Evolutionary conservation across 2,888 invertebrate species (phyloP).

Genomic region (Chalcosyrphus nemorum): DNA sequence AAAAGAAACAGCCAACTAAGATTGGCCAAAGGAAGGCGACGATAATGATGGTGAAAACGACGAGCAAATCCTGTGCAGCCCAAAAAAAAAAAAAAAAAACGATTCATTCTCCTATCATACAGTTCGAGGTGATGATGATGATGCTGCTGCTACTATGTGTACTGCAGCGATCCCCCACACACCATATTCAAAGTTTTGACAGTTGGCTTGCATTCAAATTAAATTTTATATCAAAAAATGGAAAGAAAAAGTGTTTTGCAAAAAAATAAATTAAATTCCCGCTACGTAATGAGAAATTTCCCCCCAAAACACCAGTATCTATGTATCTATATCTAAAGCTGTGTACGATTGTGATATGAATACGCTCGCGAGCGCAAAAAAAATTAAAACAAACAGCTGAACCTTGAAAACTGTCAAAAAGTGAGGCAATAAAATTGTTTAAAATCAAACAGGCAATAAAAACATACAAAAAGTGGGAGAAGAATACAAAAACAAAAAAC

Average conservation of each 20-base stretch:
- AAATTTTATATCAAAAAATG: constrained; percentile 40
- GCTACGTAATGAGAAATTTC: constrained; percentile 31
- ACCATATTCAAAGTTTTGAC: constrained; percentile 60
- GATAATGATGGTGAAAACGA: constrained; percentile 67
- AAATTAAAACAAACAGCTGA: constrained; percentile 67
- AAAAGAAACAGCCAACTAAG: neutral
- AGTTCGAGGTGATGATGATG: constrained; percentile 62
- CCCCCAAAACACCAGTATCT: constrained; percentile 35
- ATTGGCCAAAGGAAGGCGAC: constrained; percentile 39
- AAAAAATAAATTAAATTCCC: neutral
- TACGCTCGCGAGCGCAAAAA: constrained; percentile 15
- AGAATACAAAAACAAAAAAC: constrained; percentile 49
- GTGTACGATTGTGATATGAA: constrained; percentile 17
- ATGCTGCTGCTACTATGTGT: constrained; percentile 44
- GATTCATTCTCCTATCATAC: neutral
- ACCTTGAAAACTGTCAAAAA: constrained; percentile 74
- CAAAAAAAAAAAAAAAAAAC: too few relatives aligned
- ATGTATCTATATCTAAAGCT: constrained; percentile 10
- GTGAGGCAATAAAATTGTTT: constrained; percentile 73
- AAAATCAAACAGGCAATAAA: constrained; percentile 73
- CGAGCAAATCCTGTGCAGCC: constrained; percentile 52
- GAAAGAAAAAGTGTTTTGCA: neutral
- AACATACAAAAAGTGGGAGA: constrained; percentile 61
- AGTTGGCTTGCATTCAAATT: constrained; percentile 67
- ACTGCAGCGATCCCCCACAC: constrained; percentile 10